Evolutionary conservation across 2,888 invertebrate genomes (phyloP), one percentile per base, ranked within the genome.

Genomic region (Eupithecia subfuscata): DNA sequence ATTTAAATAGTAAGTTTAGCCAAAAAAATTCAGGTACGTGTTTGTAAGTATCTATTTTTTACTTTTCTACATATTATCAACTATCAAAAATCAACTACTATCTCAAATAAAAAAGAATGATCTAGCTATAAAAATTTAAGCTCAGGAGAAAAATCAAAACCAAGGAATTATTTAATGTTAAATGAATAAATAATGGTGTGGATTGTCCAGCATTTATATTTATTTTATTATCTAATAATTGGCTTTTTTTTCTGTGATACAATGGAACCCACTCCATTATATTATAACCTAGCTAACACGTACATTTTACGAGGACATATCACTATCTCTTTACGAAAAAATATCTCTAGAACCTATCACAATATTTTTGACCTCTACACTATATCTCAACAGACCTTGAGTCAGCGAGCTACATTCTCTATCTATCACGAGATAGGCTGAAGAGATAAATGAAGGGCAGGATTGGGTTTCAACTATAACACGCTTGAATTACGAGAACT

Each of bases 381-480:
- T 25, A 60, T 25, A 22, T 68, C 40, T 68, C 14, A 68, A 14
- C 25, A 43, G 22, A 68, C 40, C 68, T 68, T 40, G 64, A 68
- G 7, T 43, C 68, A 43, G 70, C 67, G 43, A 40, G 40, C 37
- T 40, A 68, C 22, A 40, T 68, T 68, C 25, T 45, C 68, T 40
- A 45, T 40, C 40, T 68, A 68, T 43, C 43, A 22, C 34, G 40
- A 67, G 68, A 68, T 63, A 22, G 40, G 74, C n/a, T 68, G 56
- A 34, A 37, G 37, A 70, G 67, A 71, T 67, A 74, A 71, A 75
- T 69, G 25, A 69, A 71, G 40, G 68, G 30, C 63, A n/a, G 69
- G 68, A 75, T 69, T 69, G 71, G 64, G 72, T 73, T 70, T 70
- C 37, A 70, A 73, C 65, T 75, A 43, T 45, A 70, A 73, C 34